Conservation (phyloP, 1,140 invertebrate genomes). For the Anastatus disparis region DNA sequence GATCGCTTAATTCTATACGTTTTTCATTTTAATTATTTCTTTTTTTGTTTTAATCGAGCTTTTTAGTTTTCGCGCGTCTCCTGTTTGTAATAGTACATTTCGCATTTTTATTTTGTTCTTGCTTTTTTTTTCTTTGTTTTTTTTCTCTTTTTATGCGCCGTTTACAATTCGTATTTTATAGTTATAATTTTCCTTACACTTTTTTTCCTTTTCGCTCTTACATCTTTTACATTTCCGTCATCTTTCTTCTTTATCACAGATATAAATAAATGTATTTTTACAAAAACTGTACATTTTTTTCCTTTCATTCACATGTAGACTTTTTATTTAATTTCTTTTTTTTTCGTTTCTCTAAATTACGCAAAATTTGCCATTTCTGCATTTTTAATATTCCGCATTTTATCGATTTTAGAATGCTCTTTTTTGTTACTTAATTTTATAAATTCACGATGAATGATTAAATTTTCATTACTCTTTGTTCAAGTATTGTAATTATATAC, state of each 20-base stretch:
- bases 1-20: not conserved
- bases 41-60: not conserved
- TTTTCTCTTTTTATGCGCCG: not conserved
- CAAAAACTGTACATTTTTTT: slow-evolving; percentile 63
- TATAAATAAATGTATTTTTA: slow-evolving; percentile 73
- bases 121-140: not conserved
- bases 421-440: slow-evolving; percentile 4
- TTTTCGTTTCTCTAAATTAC: not conserved
- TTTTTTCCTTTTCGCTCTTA: too few relatives aligned
- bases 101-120: not conserved
- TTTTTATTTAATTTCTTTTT: slow-evolving; percentile 16
- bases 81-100: too few relatives aligned
- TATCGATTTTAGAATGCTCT: slow-evolving; percentile 20
- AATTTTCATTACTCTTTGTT: slow-evolving; percentile 3
- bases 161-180: slow-evolving; percentile 9
- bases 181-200: too few relatives aligned
- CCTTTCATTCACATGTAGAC: slow-evolving; percentile 39
- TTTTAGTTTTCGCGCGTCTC: slow-evolving; percentile 7
- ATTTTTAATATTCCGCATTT: too few relatives aligned
- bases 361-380: not conserved
- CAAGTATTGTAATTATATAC: not conserved
- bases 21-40: not conserved
- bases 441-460: not conserved
- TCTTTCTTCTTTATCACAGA: slow-evolving; percentile 70
- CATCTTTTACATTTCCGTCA: slow-evolving; percentile 50